Evolutionary conservation across 2,797 vertebrate species (phyloP), one percentile per base, ranked within the genome.

Genomic region (Typhlichthys subterraneus): DNA sequence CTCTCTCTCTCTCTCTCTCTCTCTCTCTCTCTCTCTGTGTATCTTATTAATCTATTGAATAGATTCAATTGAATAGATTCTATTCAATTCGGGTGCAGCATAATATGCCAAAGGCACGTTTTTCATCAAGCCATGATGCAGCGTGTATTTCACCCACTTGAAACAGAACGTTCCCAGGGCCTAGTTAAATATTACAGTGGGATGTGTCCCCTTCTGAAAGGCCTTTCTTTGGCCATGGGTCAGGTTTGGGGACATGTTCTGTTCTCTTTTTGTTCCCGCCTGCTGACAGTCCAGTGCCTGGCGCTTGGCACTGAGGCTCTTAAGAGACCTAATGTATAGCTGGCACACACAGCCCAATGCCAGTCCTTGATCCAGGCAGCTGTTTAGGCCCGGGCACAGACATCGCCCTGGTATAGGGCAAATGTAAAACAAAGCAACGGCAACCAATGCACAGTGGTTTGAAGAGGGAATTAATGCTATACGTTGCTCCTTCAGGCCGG

Each of bases 111-210:
- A 55, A 74, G 45, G 10, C 14, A 62, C 61, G 29, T 29, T 50
- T 58, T 53, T 62, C 9, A 48, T 11, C 65, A 50, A 70, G 42
- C 64, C 55, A 72, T 29, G 69, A 56, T 67, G 56, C 23, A 0
- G 52, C 17, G 52, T 55, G 46, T 8, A 59, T 46, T 14, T n/a
- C 11, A 38, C 62, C 51, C 23, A 68, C 53, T 19, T 47, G 55
- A 49, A 72, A 77, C 48, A 57, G n/a, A 57, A 70, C 65, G 31
- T 61, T 59, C 57, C 1, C 8, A 45, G 19, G 17, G 46, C 29
- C 58, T 59, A 50, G 17, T 64, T 56, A 55, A 61, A 48, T 70
- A 47, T 63, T n/a, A 8, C 33, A 12, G 31, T 62, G 59, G 33
- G 52, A 15, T 12, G 4, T 2, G 45, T 13, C 52, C 50, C 17